Percentiles rank a stretch among this genome's conserved stretches.
phyloP scores from a whole-genome alignment of 1,140 invertebrate genomes.

The Lepeophtheirus salmonis region DNA sequence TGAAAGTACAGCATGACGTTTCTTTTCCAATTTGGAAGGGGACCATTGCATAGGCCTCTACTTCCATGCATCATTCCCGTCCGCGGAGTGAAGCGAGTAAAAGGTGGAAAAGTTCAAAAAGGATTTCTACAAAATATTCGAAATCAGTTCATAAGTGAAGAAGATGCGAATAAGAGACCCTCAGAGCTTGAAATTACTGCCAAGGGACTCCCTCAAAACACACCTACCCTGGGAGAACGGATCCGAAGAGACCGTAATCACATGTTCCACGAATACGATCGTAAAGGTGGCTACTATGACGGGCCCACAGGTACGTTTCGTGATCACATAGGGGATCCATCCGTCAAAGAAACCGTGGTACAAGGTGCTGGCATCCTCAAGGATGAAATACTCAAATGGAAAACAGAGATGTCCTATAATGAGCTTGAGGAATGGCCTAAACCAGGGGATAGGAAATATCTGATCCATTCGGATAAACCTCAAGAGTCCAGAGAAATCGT shows the following conservation, averaged over 20 bases:
- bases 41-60: too few species aligned
- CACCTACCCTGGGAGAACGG: background rate
- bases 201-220: background rate
- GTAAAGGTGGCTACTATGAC: background rate
- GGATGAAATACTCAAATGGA: background rate
- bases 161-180: constrained; percentile 2
- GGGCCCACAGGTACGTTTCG: background rate
- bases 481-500: constrained; percentile 49
- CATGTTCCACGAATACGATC: background rate
- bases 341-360: background rate
- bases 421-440: background rate
- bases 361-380: background rate
- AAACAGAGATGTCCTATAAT: background rate
- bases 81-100: background rate
- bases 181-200: constrained; percentile 6
- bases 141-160: background rate
- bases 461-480: constrained; percentile 26
- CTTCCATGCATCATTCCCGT: too few species aligned
- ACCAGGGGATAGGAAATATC: background rate
- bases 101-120: background rate
- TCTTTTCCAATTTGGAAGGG: too few species aligned
- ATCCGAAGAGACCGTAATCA: background rate
- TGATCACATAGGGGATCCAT: constrained; percentile 1
- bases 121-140: background rate
- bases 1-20: too few species aligned